A percentile compares a stretch with the other conserved stretches of the same genome.
These are phyloP conservation scores for Epirrita christyi DNA, from an alignment of 2,888 invertebrate genomes.

Conservation along the genomic window DNA sequence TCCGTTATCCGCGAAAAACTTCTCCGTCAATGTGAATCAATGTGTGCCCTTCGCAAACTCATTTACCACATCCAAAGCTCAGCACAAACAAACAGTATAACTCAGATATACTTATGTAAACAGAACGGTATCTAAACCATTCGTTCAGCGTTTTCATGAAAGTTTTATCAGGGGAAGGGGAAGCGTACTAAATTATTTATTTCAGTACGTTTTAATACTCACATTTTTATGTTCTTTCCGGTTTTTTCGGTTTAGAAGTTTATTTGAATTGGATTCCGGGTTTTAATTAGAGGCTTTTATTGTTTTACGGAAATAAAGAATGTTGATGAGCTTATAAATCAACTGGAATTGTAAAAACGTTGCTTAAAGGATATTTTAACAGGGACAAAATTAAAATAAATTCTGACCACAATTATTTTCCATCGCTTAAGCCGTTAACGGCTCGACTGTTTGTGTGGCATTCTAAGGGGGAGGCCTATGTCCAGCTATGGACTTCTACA, in stretches of 20 bases:
- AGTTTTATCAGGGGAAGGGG: slow-evolving; percentile 50
- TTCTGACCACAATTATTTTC: too few species aligned
- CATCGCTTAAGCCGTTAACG: too few species aligned
- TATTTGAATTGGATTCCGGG: slow-evolving; percentile 46
- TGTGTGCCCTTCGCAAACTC: slow-evolving; percentile 1
- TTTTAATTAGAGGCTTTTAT: slow-evolving; percentile 28
- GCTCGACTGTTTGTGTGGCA: too few species aligned
- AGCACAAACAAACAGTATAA: slow-evolving; percentile 26
- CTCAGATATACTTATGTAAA: slow-evolving; percentile 43
- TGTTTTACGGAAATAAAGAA: slow-evolving; percentile 20
- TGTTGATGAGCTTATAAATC: slow-evolving; percentile 19
- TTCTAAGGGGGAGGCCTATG: too few species aligned
- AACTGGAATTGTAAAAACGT: background rate
- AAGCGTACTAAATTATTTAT: slow-evolving; percentile 52
- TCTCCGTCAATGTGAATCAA: background rate
- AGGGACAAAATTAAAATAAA: too few species aligned
- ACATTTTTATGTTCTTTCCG: slow-evolving; percentile 48
- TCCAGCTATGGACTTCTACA: too few species aligned
- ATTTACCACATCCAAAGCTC: slow-evolving; percentile 9
- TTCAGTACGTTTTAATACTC: slow-evolving; percentile 52
- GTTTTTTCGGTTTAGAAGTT: slow-evolving; percentile 48
- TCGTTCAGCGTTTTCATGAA: slow-evolving; percentile 49
- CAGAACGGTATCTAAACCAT: slow-evolving; percentile 44
- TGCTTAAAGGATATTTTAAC: too few species aligned
- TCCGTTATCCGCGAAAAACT: too few species aligned